A percentile compares a stretch with the other conserved stretches of the same genome.
Evolutionary conservation across 2,888 invertebrate genomes (phyloP).

Genomic region (Acanthopleura granulata): DNA sequence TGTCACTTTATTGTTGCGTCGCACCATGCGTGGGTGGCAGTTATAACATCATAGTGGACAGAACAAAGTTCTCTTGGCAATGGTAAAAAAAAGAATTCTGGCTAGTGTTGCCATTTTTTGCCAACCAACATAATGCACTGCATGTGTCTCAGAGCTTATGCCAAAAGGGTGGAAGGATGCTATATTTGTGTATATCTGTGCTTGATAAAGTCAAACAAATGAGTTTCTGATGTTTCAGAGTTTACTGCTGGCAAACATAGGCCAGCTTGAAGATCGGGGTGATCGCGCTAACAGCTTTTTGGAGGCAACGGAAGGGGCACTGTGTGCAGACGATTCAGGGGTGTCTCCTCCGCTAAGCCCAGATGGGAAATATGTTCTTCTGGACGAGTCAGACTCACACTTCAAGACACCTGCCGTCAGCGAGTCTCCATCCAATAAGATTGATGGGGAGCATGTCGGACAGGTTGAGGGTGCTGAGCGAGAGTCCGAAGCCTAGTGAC

Average conservation of each 20-base stretch:
- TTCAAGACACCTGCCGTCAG: background rate
- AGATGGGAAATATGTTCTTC: conserved; percentile 13
- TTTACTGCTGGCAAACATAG: background rate
- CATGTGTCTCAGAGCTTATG: too few relatives aligned
- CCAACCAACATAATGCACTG: too few relatives aligned
- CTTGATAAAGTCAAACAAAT: background rate
- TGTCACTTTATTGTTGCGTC: too few relatives aligned
- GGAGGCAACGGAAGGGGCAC: too few relatives aligned
- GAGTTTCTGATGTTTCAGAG: background rate
- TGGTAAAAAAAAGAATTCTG: too few relatives aligned
- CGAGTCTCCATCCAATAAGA: background rate
- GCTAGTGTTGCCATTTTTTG: too few relatives aligned
- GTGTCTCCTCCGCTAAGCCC: conserved; percentile 11
- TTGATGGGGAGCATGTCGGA: background rate
- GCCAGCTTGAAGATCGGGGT: background rate
- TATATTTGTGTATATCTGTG: too few relatives aligned
- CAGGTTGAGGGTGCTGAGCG: conserved; percentile 5
- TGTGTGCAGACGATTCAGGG: background rate
- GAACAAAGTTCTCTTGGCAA: too few relatives aligned
- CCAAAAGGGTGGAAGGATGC: too few relatives aligned
- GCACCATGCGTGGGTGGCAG: too few relatives aligned
- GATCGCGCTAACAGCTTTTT: background rate
- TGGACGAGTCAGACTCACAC: background rate
- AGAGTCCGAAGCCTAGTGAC: conserved; percentile 7
- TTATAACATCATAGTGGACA: too few relatives aligned